phyloP scores from a whole-genome alignment of 2,797 vertebrate genomes.

The Vireo griseus region DNA sequence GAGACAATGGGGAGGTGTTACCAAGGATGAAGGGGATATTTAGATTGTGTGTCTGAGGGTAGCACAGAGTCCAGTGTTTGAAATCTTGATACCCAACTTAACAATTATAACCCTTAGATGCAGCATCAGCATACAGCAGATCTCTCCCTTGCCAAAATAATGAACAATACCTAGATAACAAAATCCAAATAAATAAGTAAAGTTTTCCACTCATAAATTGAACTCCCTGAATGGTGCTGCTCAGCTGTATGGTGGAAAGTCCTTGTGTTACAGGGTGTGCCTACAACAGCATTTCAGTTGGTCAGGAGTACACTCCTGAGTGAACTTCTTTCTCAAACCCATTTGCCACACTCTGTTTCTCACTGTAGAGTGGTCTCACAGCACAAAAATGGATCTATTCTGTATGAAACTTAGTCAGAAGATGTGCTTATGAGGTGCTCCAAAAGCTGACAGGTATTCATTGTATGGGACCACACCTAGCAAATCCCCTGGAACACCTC shows the following conservation, averaged over 20 bases:
- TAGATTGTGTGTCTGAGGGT: neutral
- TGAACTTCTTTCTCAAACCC: neutral
- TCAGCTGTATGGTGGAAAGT: neutral
- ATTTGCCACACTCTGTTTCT: neutral
- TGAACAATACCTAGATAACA: neutral
- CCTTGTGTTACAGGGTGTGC: neutral
- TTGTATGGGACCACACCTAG: neutral
- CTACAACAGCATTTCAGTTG: neutral
- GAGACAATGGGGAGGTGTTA: accelerated
- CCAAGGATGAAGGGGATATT: neutral
- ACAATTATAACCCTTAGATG: neutral
- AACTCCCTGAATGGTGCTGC: neutral
- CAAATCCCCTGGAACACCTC: neutral
- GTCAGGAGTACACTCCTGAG: neutral
- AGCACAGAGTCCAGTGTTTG: neutral
- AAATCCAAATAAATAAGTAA: neutral
- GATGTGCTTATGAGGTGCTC: neutral
- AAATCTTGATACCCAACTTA: neutral
- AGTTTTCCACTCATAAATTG: neutral
- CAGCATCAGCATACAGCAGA: neutral
- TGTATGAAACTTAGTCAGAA: neutral
- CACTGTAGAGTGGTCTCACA: neutral
- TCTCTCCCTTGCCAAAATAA: neutral
- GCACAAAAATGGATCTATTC: neutral
- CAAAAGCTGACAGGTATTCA: neutral